Conservation (phyloP, 2,113 vertebrate genomes). For the Pangasianodon gigas region DNA sequence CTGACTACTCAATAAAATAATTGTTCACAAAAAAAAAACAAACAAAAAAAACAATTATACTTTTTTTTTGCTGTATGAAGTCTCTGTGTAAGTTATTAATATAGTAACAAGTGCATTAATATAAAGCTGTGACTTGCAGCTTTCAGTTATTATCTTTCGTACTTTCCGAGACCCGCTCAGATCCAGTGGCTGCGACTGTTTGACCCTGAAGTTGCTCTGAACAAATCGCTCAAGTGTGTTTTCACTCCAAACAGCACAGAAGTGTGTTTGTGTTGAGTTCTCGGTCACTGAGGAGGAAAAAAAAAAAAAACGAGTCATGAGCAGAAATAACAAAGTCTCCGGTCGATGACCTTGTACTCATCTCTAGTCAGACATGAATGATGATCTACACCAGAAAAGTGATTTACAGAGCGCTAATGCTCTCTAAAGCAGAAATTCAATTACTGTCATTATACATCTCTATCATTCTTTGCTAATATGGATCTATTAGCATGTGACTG, state of each 20-base stretch:
- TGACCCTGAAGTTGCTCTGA: constrained; percentile 22
- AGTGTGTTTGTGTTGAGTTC: constrained; percentile 17
- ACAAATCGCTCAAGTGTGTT: constrained; percentile 18
- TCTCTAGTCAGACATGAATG: background rate
- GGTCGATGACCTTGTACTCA: background rate
- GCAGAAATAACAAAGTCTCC: constrained; percentile 32
- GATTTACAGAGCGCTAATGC: background rate
- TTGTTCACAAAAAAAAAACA: too few species aligned
- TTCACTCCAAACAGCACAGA: constrained; percentile 28
- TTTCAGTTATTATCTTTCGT: background rate
- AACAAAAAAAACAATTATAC: too few species aligned
- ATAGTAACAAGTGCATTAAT: background rate
- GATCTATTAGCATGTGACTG: background rate
- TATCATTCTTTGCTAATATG: background rate
- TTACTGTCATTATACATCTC: background rate
- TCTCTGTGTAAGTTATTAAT: background rate
- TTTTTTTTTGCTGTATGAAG: background rate
- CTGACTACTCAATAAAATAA: too few species aligned
- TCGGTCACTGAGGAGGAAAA: background rate
- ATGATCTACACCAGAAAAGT: background rate
- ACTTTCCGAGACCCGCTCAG: background rate
- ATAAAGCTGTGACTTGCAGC: background rate
- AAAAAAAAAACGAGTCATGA: background rate
- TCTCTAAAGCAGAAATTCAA: background rate
- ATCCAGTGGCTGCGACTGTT: constrained; percentile 4